A percentile compares a stretch with the other conserved stretches of the same genome.
Evolutionary conservation across 2,797 vertebrate species (phyloP).

Genomic region (Poeciliopsis turneri): DNA sequence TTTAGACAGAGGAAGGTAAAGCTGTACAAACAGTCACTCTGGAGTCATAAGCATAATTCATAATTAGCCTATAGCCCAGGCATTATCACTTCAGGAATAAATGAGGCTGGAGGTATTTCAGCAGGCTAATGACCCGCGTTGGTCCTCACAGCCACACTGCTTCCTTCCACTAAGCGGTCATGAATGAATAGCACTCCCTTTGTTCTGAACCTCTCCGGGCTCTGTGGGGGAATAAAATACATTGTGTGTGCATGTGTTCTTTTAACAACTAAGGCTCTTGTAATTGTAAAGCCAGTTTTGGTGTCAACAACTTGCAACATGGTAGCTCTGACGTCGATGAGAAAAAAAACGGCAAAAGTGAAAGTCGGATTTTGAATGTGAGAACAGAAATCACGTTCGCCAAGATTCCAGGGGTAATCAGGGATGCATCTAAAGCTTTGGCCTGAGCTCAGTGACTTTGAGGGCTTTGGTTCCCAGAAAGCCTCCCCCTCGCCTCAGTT

Average conservation of each 20-base stretch:
- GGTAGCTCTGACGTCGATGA: background rate
- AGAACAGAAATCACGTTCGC: conserved; percentile 18
- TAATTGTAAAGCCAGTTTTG: background rate
- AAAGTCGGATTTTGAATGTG: conserved; percentile 21
- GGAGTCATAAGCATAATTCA: conserved; percentile 79
- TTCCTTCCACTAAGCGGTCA: conserved; percentile 44
- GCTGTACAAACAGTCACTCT: conserved; percentile 83
- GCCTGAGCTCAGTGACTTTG: conserved; percentile 45
- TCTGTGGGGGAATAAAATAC: conserved; percentile 54
- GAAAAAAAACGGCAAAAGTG: background rate
- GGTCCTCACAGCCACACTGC: conserved; percentile 45
- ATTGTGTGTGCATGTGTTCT: conserved; percentile 5
- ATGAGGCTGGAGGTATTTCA: conserved; percentile 80
- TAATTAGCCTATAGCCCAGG: conserved; percentile 85
- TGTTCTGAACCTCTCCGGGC: conserved; percentile 43
- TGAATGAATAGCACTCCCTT: conserved; percentile 42
- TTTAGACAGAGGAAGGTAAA: conserved; percentile 83
- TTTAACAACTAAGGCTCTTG: background rate
- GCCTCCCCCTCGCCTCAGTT: conserved; percentile 20
- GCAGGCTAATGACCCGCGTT: conserved; percentile 73
- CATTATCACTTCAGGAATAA: conserved; percentile 84
- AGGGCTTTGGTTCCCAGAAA: conserved; percentile 32
- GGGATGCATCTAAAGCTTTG: conserved; percentile 33
- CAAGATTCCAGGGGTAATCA: conserved; percentile 45
- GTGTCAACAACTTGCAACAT: background rate